Evolutionary conservation across 2,888 invertebrate genomes (phyloP), one percentile per base, ranked within the genome.

Genomic region (Graphium colonna): DNA sequence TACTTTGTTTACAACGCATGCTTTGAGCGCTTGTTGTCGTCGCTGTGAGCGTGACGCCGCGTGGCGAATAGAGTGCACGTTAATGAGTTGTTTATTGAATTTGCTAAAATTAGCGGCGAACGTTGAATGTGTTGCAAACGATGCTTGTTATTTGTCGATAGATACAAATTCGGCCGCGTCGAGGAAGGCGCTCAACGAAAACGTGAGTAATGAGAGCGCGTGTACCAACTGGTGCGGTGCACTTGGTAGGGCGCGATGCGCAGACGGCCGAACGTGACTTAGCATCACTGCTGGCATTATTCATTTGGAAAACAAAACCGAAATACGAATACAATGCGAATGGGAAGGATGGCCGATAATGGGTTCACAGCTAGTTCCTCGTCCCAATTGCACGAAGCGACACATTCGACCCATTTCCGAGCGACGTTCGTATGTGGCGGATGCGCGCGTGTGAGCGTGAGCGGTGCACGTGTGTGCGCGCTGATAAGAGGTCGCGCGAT

Each of bases 341-440:
- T 13, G 12, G 21, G 26, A 39, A 47, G 39, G 36, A 47, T 36
- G 36, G 33, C 36, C 47, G 61, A 57, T 55, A 61, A 60, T 52
- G 54, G 59, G 55, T 59, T 56, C 59, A 64, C 65, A 65, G 68
- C 68, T 66, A 67, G 74, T 71, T 75, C 65, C 75, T 76, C 75
- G 76, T 64, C 72, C 76, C 71, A 74, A 71, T 76, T 77, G 71
- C 73, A 65, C 65, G 63, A 68, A 68, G 68, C 72, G 72, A 71
- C 75, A 68, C 64, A 61, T 68, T 66, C 77, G 73, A 69, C 74
- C 71, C 69, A 69, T 71, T 74, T 72, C 64, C 64, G 61, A 56
- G 52, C 40, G 26, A 12, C n/a, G 50, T n/a, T n/a, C n/a, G n/a
- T n/a, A n/a, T n/a, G n/a, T n/a, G n/a, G n/a, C n/a, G 56, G 47